Evolutionary conservation across 2,888 invertebrate species (phyloP).

Genomic region (Eugnorisma glareosa): DNA sequence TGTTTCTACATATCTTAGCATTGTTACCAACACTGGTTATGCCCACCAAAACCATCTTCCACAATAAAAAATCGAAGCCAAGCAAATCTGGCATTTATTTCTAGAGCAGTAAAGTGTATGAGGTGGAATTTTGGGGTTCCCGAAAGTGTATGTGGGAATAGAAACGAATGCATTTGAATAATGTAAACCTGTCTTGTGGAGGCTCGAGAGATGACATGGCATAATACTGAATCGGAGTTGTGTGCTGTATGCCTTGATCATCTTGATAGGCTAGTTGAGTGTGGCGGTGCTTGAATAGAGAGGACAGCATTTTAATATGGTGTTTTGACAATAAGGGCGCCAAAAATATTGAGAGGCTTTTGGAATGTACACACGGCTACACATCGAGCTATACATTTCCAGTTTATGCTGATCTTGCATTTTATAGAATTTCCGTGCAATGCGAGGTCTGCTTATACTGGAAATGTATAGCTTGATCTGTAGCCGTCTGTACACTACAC

Average conservation of each 20-base stretch:
- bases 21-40: slow-evolving; percentile 81
- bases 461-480: too few relatives aligned
- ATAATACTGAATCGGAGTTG: slow-evolving; percentile 81
- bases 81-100: slow-evolving; percentile 65
- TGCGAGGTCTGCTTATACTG: too few relatives aligned
- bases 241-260: slow-evolving; percentile 77
- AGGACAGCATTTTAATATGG: slow-evolving; percentile 6
- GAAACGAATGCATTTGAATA: slow-evolving; percentile 87
- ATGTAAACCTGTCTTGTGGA: slow-evolving; percentile 86
- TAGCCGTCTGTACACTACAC: too few relatives aligned
- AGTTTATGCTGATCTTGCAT: too few relatives aligned
- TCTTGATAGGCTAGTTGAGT: slow-evolving; percentile 66
- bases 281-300: slow-evolving; percentile 51
- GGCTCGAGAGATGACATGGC: slow-evolving; percentile 87
- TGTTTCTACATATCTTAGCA: slow-evolving; percentile 80
- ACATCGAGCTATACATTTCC: too few relatives aligned
- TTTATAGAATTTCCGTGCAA: too few relatives aligned
- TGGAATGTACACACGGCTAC: too few relatives aligned
- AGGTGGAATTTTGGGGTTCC: slow-evolving; percentile 53
- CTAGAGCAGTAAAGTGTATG: slow-evolving; percentile 43
- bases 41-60: slow-evolving; percentile 64
- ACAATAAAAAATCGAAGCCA: slow-evolving; percentile 30
- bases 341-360: neutral
- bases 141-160: slow-evolving; percentile 68
- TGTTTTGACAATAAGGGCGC: neutral